Evolutionary conservation across 2,888 invertebrate species (phyloP).

Genomic region (Teinopalpus imperialis): DNA sequence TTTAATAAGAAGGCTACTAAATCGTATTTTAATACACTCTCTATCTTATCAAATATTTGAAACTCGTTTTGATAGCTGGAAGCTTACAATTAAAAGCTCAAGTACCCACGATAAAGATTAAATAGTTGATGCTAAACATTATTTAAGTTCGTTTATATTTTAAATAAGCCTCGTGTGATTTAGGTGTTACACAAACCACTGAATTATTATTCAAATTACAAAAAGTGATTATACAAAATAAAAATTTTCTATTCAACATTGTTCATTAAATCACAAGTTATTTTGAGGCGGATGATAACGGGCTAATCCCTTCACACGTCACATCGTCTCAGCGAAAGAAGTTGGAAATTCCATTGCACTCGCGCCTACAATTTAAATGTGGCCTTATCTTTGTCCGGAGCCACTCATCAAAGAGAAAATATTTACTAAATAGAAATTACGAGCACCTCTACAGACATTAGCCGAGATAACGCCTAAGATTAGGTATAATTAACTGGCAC

Average conservation of each 20-base stretch:
- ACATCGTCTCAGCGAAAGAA: conserved; percentile 33
- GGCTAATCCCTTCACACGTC: conserved; percentile 48
- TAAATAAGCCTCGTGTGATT: conserved; percentile 44
- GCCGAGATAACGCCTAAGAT: conserved; percentile 61
- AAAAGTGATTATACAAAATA: conserved; percentile 12
- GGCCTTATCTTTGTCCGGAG: conserved; percentile 50
- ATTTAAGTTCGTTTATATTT: conserved; percentile 34
- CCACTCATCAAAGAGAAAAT: conserved; percentile 65
- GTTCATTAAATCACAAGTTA: conserved; percentile 36
- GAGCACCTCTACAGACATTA: conserved; percentile 49
- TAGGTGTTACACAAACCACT: conserved; percentile 14
- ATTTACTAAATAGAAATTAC: conserved; percentile 71
- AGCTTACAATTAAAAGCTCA: conserved; percentile 35
- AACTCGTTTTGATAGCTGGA: conserved; percentile 28
- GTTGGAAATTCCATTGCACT: conserved; percentile 30
- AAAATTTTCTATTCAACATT: conserved; percentile 29
- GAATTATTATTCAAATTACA: conserved; percentile 25
- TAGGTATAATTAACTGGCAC: conserved; percentile 67
- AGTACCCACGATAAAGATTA: conserved; percentile 28
- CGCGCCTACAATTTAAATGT: conserved; percentile 50
- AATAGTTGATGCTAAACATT: conserved; percentile 28
- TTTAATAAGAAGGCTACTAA: conserved; percentile 1
- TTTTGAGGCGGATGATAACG: conserved; percentile 32
- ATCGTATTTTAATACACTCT: conserved; percentile 13
- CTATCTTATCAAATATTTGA: conserved; percentile 5